Evolutionary conservation across 2,888 invertebrate genomes (phyloP), one percentile per base, ranked within the genome.

Genomic region (Acanthosepion esculentum): DNA sequence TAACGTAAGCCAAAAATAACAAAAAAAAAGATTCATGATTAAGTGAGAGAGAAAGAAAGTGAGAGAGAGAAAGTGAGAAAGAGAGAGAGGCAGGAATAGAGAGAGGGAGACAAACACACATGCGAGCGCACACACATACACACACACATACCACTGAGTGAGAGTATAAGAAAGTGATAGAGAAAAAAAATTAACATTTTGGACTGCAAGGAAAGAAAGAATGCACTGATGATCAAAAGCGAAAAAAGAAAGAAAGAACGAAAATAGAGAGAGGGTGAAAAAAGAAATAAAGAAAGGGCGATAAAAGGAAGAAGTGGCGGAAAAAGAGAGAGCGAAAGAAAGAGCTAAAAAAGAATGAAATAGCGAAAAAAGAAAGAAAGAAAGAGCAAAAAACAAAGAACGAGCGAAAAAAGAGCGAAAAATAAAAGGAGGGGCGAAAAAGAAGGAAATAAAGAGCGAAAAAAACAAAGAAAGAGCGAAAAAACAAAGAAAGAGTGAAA

Each of bases 91-190:
- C 29, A 78, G 78, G 8, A 3, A 78, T 7, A 78, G 0, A 55
- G 55, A 55, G 4, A 55, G 55, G 20, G 4, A 55, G 55, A 55
- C 15, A 55, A n/a, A n/a, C 18, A 50, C 50, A 50, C 10, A 50
- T 1, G 8, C 4, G 18, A 0, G 2, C 4, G 18, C 0, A 55
- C 4, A 20, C 15, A 20, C 4, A 18, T 41, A 2, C 18, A 55
- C 0, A 55, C 15, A 55, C 18, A 20, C 15, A 20, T 15, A 55
- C 10, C 1, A 15, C 1, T 12, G 15, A 53, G 50, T 6, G 15
- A 53, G 50, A 53, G 15, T 12, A 7, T 12, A 53, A 53, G 15
- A 53, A 15, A 53, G 0, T 12, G 15, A 10, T 0, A 10, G 15
- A 15, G 15, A 53, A 53, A 15, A 50, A 53, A 15, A 15, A 53